These are phyloP conservation scores for Gallinago solitaria DNA, from an alignment of 2,797 vertebrate genomes.

Conservation along the genomic window DNA sequence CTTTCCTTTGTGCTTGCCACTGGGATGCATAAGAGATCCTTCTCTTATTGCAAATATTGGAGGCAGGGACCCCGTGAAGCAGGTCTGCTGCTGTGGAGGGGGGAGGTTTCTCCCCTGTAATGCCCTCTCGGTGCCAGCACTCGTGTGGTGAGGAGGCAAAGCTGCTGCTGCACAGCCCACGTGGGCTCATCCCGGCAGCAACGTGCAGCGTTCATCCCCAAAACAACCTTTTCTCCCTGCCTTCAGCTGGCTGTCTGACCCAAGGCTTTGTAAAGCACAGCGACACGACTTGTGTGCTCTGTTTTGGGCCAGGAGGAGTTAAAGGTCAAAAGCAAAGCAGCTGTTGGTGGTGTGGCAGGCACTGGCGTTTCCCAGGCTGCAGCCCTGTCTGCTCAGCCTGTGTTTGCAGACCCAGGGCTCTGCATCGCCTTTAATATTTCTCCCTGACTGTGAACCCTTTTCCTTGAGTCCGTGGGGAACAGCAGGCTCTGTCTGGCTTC, in stretches of 20 bases:
- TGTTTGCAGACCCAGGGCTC: neutral
- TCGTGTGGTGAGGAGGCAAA: neutral
- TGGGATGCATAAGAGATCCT: neutral
- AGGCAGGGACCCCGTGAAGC: neutral
- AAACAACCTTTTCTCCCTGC: neutral
- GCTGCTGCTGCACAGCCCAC: neutral
- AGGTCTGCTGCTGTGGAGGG: neutral
- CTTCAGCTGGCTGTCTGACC: neutral
- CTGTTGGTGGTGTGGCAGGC: neutral
- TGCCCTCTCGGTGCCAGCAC: neutral
- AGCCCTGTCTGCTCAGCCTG: neutral
- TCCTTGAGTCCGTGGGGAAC: neutral
- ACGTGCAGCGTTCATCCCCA: rapidly evolving
- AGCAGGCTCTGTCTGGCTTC: neutral
- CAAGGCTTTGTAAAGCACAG: neutral
- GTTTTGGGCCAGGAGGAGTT: neutral
- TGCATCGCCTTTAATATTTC: neutral
- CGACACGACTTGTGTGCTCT: rapidly evolving
- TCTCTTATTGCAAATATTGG: rapidly evolving
- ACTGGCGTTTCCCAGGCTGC: neutral
- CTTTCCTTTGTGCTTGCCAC: rapidly evolving
- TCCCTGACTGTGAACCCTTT: neutral
- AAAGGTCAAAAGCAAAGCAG: neutral
- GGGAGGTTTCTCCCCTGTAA: neutral
- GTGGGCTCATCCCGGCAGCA: neutral